phyloP scores from a whole-genome alignment of 2,113 vertebrate genomes.

The Aptenodytes patagonicus region DNA sequence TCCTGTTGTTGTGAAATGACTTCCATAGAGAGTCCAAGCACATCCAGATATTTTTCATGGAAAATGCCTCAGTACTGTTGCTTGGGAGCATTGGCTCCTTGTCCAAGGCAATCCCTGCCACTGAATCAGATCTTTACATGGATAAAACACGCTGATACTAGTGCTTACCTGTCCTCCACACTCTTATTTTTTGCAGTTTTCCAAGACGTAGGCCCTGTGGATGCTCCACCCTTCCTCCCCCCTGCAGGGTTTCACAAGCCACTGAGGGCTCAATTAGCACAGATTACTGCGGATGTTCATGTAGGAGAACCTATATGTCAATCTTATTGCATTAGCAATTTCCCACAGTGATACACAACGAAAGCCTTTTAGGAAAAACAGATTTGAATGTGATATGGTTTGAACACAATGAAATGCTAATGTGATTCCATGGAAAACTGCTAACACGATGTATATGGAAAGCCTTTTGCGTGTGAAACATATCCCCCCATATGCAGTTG shows the following conservation, averaged over 20 bases:
- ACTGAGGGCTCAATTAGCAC: slow-evolving; percentile 3
- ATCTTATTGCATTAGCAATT: slow-evolving; percentile 64
- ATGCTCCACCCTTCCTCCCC: background rate
- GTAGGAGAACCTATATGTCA: slow-evolving; percentile 46
- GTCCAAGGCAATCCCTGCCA: background rate
- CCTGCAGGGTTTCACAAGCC: background rate
- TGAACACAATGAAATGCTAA: slow-evolving; percentile 47
- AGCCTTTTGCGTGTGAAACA: background rate
- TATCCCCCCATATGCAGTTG: background rate
- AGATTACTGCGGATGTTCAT: slow-evolving; percentile 25
- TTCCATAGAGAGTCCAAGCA: background rate
- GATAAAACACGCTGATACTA: background rate
- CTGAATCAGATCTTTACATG: background rate
- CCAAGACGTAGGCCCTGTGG: background rate
- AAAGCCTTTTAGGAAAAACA: slow-evolving; percentile 62
- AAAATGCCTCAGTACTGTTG: background rate
- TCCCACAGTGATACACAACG: slow-evolving; percentile 60
- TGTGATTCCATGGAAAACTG: slow-evolving; percentile 32
- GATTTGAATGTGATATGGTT: slow-evolving; percentile 39
- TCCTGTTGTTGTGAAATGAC: background rate
- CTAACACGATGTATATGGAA: background rate
- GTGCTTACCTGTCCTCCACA: background rate
- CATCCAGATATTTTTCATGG: background rate
- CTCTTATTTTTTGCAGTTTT: background rate
- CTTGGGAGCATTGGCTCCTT: background rate